These are phyloP conservation scores for Leptogaster cylindrica DNA, from an alignment of 2,888 invertebrate species.

Conservation along the genomic window DNA sequence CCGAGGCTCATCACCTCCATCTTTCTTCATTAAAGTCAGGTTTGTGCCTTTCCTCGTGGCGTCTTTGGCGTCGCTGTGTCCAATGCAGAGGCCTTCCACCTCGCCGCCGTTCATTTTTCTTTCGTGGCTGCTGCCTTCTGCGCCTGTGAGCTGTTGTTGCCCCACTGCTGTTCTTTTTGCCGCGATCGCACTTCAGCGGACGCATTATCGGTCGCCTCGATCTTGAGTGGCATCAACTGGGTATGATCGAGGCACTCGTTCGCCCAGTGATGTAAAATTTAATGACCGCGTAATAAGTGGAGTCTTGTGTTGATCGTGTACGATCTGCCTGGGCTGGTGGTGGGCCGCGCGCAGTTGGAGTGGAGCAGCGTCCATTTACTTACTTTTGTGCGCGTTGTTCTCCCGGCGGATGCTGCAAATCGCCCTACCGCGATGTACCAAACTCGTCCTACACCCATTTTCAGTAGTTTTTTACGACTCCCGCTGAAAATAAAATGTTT, in stretches of 20 bases:
- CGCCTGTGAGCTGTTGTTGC: constrained; percentile 3
- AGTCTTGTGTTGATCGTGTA: constrained; percentile 34
- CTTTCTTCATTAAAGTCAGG: constrained; percentile 38
- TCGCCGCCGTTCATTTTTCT: constrained; percentile 5
- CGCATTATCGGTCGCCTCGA: constrained; percentile 36
- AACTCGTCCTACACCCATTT: neutral
- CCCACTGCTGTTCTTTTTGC: constrained; percentile 1
- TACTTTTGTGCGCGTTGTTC: neutral
- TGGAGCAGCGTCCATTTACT: neutral
- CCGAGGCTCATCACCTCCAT: constrained; percentile 37
- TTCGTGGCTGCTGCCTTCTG: constrained; percentile 4
- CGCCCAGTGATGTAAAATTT: constrained; percentile 32
- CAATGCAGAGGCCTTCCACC: constrained; percentile 14
- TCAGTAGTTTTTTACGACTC: neutral
- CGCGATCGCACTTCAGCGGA: constrained; percentile 30
- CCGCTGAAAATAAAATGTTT: neutral
- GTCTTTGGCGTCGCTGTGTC: constrained; percentile 29
- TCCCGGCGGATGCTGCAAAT: neutral
- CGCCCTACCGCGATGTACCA: neutral
- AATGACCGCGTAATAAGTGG: constrained; percentile 41
- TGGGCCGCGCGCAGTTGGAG: neutral
- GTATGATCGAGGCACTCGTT: constrained; percentile 5
- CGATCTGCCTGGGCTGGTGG: constrained; percentile 29
- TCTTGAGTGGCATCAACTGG: constrained; percentile 16
- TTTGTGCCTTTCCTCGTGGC: constrained; percentile 29